phyloP scores from a whole-genome alignment of 2,797 vertebrate genomes.

The Botia kubotai region DNA sequence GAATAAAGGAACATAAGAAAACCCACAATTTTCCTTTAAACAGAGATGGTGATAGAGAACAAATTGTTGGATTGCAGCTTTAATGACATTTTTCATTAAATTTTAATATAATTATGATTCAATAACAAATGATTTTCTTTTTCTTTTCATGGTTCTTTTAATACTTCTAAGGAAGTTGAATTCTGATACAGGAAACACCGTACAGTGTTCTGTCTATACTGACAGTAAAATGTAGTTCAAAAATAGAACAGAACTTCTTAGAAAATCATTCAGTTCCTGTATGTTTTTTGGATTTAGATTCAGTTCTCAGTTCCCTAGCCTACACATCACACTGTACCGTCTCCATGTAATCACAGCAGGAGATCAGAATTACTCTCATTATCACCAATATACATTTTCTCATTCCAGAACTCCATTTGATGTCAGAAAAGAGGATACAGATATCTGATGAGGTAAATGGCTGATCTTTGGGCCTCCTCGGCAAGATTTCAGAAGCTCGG shows the following conservation, averaged over 20 bases:
- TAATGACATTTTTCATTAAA: too few relatives aligned
- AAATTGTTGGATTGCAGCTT: too few relatives aligned
- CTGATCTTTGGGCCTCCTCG: slow-evolving; percentile 17
- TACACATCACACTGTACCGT: slow-evolving; percentile 7
- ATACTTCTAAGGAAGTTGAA: neutral
- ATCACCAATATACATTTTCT: slow-evolving; percentile 23
- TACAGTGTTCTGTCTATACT: neutral
- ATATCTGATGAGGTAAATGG: slow-evolving; percentile 8
- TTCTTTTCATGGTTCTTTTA: neutral
- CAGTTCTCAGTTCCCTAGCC: neutral
- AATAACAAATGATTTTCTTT: neutral
- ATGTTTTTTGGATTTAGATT: neutral
- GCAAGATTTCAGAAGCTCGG: slow-evolving; percentile 14
- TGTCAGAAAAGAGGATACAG: slow-evolving; percentile 24
- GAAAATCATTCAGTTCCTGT: neutral
- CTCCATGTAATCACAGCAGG: neutral
- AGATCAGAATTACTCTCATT: slow-evolving; percentile 14
- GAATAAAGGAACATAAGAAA: too few relatives aligned
- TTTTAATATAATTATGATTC: neutral
- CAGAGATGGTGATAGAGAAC: too few relatives aligned
- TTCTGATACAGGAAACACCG: neutral
- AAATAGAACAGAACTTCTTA: neutral
- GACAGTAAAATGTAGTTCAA: neutral
- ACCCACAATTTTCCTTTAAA: too few relatives aligned
- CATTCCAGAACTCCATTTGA: slow-evolving; percentile 24